Base-by-base conservation (phyloP, 1,140 invertebrate genomes). In the Hypsibius dujardini region DNA sequence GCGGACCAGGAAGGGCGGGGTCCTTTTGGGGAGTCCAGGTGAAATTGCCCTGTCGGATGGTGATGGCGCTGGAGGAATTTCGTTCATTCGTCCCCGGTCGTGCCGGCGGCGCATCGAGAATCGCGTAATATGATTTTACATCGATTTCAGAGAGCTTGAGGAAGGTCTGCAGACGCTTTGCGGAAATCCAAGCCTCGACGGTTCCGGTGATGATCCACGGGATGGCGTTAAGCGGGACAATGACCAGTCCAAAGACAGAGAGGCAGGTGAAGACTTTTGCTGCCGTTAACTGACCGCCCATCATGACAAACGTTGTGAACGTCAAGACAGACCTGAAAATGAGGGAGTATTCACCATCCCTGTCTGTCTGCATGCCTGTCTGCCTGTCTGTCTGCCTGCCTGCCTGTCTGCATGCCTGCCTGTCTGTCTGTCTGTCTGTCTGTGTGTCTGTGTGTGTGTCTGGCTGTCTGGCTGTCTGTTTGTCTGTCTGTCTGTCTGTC, bases 171-270 rank as follows among this genome's bases (percentile, higher is more conserved):
- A 84, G 76, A 72, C 83, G 74, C 59, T 79, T 77, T 47, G 83
- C 73, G 2, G 82, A 83, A 2, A 84, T 81, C 76, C 78, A 93
- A 0, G 92, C 89, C 81, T 97, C 93, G 28, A 94, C 88, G 1
- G 98, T 80, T 0, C 94, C 95, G 82, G 96, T 98, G 1, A 99
- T 79, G 1, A 98, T 94, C 95, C 95, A 98, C 1, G 95, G 95
- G 80, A 98, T 95, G 0, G 92, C 89, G 82, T 98, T 98, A 59
- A 98, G 80, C 1, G 95, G 95, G 59, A 85, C 85, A 73, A 98
- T 96, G 46, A 99, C 81, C 89, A 98, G 95, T 77, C 95, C 92
- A 47, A 98, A 86, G 69, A 98, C 79, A 0, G 95, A 91, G 72
- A 98, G 86, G 75, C 87, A 90, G 1, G 95, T 97, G 77, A 98